A percentile compares a stretch with the other conserved stretches of the same genome.
These are phyloP conservation scores for Helarctos malayanus DNA, from an alignment of 2,797 vertebrate genomes.

Conservation along the genomic window DNA sequence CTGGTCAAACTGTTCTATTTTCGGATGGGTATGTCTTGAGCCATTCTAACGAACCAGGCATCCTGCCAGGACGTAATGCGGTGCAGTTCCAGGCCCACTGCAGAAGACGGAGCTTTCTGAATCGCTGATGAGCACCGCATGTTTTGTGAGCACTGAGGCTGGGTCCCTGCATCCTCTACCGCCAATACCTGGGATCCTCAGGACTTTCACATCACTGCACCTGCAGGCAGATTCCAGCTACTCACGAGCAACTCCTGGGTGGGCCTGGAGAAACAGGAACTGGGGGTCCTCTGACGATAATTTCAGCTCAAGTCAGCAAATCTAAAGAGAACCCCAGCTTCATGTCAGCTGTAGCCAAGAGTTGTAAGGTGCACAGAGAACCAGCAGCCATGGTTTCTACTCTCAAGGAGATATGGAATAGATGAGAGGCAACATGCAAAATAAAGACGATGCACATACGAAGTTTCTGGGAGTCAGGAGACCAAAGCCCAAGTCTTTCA, in stretches of 20 bases:
- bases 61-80: neutral
- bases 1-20: neutral
- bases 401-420: neutral
- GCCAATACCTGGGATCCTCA: neutral
- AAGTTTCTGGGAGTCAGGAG: neutral
- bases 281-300: neutral
- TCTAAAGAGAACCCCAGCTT: neutral
- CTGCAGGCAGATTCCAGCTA: neutral
- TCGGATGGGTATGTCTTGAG: neutral
- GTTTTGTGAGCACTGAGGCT: neutral
- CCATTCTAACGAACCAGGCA: neutral
- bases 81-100: neutral
- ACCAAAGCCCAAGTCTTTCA: neutral
- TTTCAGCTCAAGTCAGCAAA: neutral
- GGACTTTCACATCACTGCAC: neutral
- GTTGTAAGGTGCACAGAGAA: neutral
- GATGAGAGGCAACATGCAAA: neutral
- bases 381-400: neutral
- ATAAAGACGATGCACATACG: neutral
- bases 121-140: neutral
- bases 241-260: neutral
- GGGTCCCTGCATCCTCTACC: neutral
- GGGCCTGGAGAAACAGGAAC: neutral
- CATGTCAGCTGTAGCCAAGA: constrained; percentile 1
- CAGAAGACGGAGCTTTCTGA: neutral